phyloP scores from a whole-genome alignment of 2,888 invertebrate species.

The Patella pellucida region DNA sequence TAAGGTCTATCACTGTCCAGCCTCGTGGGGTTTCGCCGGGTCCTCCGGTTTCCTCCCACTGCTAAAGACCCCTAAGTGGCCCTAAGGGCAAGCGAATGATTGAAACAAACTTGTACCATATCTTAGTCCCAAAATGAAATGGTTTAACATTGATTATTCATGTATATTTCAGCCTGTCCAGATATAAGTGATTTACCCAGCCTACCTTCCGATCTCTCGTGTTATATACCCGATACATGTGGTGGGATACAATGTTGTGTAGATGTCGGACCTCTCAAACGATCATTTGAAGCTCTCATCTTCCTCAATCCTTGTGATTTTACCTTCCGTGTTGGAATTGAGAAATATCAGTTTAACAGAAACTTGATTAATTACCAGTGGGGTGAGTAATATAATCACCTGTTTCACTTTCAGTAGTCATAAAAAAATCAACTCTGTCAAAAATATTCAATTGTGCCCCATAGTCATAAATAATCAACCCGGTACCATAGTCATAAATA shows the following conservation, averaged over 20 bases:
- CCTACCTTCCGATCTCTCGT: conserved; percentile 32
- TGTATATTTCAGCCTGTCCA: conserved; percentile 30
- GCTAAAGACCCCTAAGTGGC: too few species aligned
- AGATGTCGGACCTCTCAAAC: conserved; percentile 23
- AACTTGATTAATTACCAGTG: conserved; percentile 38
- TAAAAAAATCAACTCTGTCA: too few species aligned
- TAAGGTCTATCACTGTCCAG: too few species aligned
- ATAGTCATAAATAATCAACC: too few species aligned
- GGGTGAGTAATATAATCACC: conserved; percentile 30
- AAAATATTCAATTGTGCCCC: too few species aligned
- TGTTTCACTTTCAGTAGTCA: neutral
- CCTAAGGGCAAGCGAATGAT: too few species aligned
- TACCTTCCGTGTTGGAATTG: conserved; percentile 35
- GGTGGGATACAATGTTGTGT: conserved; percentile 40
- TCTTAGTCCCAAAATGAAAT: too few species aligned
- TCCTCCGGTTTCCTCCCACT: too few species aligned
- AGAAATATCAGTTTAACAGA: conserved; percentile 31
- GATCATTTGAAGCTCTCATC: conserved; percentile 33
- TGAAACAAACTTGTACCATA: too few species aligned
- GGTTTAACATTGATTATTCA: too few species aligned
- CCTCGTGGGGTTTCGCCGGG: too few species aligned
- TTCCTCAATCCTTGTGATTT: conserved; percentile 37
- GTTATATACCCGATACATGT: conserved; percentile 41
- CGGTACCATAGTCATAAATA: too few species aligned
- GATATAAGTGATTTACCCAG: conserved; percentile 24